Evolutionary conservation across 2,113 vertebrate species (phyloP), one percentile per base, ranked within the genome.

Genomic region (Suncus etruscus): DNA sequence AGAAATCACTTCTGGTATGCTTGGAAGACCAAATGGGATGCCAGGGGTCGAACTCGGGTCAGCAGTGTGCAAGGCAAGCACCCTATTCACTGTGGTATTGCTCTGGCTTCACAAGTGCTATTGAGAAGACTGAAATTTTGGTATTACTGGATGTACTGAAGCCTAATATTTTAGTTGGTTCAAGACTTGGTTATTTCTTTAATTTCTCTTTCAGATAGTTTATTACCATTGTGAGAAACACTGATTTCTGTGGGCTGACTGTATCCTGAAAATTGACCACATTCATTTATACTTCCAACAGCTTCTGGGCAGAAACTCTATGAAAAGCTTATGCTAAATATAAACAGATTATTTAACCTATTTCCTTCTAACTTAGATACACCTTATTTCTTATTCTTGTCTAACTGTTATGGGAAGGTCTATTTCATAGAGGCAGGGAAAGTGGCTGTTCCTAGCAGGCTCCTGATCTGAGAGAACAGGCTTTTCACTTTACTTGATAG

Each of bases 301-400:
- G 73, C 11, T 66, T 78, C 72, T 50, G 8, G 32, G 15, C 24
- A n/a, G 39, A 50, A 45, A 45, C 15, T 84, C 78, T 51, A 73
- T 66, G 29, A 73, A 39, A 73, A 73, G 70, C 39, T 32, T 15
- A 48, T 18, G 8, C 76, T 16, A 48, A 58, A 32, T 85, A 47
- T 6, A 79, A 61, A 91, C 29, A 89, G 74, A 66, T 66, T 22
- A 72, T 73, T 80, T 66, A 65, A 45, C 31, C 50, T 51, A 45
- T 74, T 66, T 24, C 31, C 74, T 89, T 84, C 80, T 88, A 54
- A 72, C 77, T 45, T 84, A 16, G 51, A 65, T 79, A 47, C 22
- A 39, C 73, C 73, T 83, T 45, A 29, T 29, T 87, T 70, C 10
- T 77, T 70, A 83, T 92, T 84, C 54, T 84, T 92, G 15, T 24